Conservation (phyloP, 2,888 invertebrate genomes). For the Dynastes tityus region DNA sequence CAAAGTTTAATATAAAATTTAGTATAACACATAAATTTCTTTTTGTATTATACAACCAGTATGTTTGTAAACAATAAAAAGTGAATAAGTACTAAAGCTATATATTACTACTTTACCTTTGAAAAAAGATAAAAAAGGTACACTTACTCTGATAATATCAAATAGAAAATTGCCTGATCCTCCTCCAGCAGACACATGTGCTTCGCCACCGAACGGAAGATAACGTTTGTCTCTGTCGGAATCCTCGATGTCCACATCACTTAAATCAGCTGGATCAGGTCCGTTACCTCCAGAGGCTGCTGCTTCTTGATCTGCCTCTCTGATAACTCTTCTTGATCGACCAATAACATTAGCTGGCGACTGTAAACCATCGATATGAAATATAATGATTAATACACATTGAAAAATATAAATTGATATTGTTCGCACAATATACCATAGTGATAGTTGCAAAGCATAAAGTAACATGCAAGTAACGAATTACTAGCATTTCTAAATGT, state of each 20-base stretch:
- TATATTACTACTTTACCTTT: no score
- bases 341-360: slow-evolving; percentile 61
- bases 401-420: not conserved
- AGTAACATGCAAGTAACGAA: no score
- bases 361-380: slow-evolving; percentile 58
- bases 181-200: slow-evolving; percentile 68
- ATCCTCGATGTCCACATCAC: slow-evolving; percentile 80
- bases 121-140: not conserved
- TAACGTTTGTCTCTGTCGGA: slow-evolving; percentile 89
- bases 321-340: slow-evolving; percentile 64
- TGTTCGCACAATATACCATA: not conserved
- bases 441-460: no score
- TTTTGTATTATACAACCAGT: no score
- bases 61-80: no score
- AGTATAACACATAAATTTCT: no score
- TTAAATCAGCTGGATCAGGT: slow-evolving; percentile 80
- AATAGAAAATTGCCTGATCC: slow-evolving; percentile 92
- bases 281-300: slow-evolving; percentile 75
- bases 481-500: no score
- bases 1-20: no score
- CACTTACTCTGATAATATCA: slow-evolving; percentile 89
- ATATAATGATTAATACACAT: not conserved
- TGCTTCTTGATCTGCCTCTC: slow-evolving; percentile 66
- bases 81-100: no score
- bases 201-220: slow-evolving; percentile 78